Conservation (phyloP, 2,797 vertebrate species). For the Scyliorhinus canicula region DNA sequence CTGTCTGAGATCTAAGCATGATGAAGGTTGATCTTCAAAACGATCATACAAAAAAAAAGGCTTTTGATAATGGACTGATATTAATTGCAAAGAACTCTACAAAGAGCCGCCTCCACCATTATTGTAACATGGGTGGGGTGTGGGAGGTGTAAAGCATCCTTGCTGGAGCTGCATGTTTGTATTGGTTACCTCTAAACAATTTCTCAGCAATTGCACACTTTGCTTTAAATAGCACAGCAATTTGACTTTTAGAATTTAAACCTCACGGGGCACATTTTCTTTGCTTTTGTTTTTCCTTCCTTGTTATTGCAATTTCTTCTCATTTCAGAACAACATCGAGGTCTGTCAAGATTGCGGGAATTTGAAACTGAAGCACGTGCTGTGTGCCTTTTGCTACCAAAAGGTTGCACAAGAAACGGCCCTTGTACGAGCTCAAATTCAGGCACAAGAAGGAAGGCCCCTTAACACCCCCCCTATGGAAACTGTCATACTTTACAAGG, state of each 20-base stretch:
- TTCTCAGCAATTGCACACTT: neutral
- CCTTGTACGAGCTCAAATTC: slow-evolving; percentile 69
- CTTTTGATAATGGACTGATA: neutral
- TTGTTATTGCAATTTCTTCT: neutral
- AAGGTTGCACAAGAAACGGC: slow-evolving; percentile 74
- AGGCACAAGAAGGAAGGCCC: slow-evolving; percentile 71
- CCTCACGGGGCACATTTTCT: no score
- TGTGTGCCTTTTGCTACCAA: slow-evolving; percentile 84
- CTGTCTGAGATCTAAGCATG: neutral
- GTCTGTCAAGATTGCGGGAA: slow-evolving; percentile 82
- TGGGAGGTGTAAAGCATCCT: neutral
- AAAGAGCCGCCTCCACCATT: neutral
- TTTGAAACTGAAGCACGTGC: slow-evolving; percentile 80
- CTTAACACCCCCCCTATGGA: slow-evolving; percentile 68
- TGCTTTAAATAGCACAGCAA: neutral
- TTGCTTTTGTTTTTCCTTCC: slow-evolving; percentile 38
- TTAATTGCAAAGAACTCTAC: neutral
- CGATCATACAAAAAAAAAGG: neutral
- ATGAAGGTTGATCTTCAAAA: neutral
- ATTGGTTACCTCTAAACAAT: neutral
- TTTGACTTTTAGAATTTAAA: neutral
- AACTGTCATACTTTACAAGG: slow-evolving; percentile 75
- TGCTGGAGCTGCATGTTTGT: neutral
- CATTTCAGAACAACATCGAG: slow-evolving; percentile 76
- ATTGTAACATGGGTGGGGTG: neutral